Conservation (phyloP, 2,888 invertebrate genomes). For the Sympetrum striolatum region DNA sequence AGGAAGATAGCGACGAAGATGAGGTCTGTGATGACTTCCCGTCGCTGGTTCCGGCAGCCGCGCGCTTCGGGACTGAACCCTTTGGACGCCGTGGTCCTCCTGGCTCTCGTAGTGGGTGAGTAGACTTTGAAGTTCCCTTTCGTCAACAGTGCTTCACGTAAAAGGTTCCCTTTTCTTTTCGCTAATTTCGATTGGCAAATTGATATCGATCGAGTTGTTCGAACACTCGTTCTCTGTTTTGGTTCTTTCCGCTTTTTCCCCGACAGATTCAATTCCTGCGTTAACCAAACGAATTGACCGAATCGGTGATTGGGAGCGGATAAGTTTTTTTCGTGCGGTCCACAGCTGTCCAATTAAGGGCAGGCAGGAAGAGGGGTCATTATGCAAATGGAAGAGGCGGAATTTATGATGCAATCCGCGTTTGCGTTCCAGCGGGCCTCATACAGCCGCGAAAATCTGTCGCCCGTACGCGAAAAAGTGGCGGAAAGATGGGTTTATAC, state of each 20-base stretch:
- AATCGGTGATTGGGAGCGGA: not conserved
- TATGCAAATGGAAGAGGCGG: not conserved
- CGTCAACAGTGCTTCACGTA: too few relatives aligned
- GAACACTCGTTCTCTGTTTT: not conserved
- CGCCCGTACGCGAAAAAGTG: too few relatives aligned
- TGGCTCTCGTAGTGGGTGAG: not conserved
- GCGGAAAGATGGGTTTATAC: too few relatives aligned
- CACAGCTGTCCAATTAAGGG: not conserved
- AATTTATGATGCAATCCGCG: not conserved
- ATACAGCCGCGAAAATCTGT: not conserved
- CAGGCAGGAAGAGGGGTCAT: not conserved
- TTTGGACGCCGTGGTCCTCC: not conserved
- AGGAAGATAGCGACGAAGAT: not conserved
- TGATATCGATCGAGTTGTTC: not conserved
- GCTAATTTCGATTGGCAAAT: not conserved
- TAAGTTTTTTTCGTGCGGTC: not conserved
- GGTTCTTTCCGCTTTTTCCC: not conserved
- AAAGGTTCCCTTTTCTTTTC: not conserved
- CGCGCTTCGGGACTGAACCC: not conserved
- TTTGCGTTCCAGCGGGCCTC: not conserved
- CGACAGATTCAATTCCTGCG: not conserved
- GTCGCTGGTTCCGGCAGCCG: not conserved
- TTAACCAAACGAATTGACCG: not conserved
- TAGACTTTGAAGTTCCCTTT: not conserved
- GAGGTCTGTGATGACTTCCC: not conserved